Percentiles rank a stretch among this genome's conserved stretches.
These are phyloP conservation scores for Acleris literana DNA, from an alignment of 2,888 invertebrate species.

Conservation along the genomic window DNA sequence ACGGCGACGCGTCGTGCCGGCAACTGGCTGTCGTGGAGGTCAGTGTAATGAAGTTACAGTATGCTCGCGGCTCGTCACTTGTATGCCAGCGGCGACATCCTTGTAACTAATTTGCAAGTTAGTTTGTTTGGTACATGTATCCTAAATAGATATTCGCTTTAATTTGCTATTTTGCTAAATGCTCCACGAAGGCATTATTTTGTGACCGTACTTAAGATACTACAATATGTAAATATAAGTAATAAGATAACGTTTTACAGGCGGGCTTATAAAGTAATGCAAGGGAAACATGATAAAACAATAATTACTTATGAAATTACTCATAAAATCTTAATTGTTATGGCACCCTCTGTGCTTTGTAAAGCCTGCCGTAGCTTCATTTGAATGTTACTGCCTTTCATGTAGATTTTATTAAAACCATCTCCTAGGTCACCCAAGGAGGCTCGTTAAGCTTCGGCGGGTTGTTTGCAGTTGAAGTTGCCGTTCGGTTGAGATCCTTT, in stretches of 20 bases:
- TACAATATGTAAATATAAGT: constrained; percentile 29
- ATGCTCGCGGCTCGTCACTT: constrained; percentile 3
- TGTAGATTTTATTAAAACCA: neutral
- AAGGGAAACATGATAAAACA: constrained; percentile 30
- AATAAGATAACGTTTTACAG: constrained; percentile 33
- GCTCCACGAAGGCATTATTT: constrained; percentile 13
- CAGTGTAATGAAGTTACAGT: constrained; percentile 17
- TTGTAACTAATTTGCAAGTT: constrained; percentile 28
- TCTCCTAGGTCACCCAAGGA: too few species aligned
- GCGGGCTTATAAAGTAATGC: constrained; percentile 27
- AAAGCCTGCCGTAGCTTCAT: constrained; percentile 8
- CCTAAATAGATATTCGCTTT: constrained; percentile 24
- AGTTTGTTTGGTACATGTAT: constrained; percentile 29
- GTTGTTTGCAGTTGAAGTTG: too few species aligned
- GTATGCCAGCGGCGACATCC: constrained; percentile 17
- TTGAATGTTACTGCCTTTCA: constrained; percentile 13
- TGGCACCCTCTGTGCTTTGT: constrained; percentile 11
- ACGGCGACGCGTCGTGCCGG: neutral
- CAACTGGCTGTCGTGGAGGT: constrained; percentile 10
- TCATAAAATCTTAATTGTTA: constrained; percentile 34
- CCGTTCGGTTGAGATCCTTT: too few species aligned
- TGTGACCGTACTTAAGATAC: constrained; percentile 8
- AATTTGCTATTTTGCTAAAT: too few species aligned
- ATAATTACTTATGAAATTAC: constrained; percentile 26
- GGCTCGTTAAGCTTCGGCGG: too few species aligned